Conservation (phyloP, 2,888 invertebrate genomes). For the Creontiades dilutus region DNA sequence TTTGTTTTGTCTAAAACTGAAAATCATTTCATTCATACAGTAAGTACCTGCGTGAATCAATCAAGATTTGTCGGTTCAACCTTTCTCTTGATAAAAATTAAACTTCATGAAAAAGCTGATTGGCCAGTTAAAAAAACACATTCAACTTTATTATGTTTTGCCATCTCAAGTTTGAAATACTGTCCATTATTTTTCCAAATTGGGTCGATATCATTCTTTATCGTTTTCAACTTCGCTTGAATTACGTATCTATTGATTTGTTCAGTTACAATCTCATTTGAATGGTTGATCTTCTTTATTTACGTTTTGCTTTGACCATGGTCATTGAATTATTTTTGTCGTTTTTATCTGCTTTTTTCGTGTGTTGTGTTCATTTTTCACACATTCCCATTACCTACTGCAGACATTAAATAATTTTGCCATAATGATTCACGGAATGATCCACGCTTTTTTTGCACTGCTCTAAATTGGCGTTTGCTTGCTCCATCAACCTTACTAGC, state of each 20-base stretch:
- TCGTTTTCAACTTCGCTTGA: constrained; percentile 7
- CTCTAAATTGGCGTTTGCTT: constrained; percentile 1
- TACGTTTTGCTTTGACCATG: not conserved
- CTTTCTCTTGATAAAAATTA: no score
- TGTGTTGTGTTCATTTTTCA: constrained; percentile 31
- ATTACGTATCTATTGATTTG: no score
- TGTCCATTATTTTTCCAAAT: not conserved
- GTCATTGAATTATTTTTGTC: not conserved
- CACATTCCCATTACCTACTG: not conserved
- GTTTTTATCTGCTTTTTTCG: constrained; percentile 40
- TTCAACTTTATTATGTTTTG: not conserved
- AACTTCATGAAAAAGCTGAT: not conserved
- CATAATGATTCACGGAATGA: not conserved
- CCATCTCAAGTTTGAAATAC: not conserved
- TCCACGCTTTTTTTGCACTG: constrained; percentile 16
- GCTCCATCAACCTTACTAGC: not conserved
- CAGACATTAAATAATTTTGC: not conserved
- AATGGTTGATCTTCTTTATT: no score
- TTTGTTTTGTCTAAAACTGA: no score
- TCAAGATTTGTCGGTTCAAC: no score
- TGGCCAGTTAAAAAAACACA: not conserved
- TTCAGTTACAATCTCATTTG: no score
- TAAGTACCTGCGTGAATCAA: no score
- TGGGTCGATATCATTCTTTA: not conserved
- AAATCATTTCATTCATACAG: no score